A percentile compares a stretch with the other conserved stretches of the same genome.
Evolutionary conservation across 2,113 vertebrate species (phyloP).

Genomic region (Tetraodon nigroviridis): DNA sequence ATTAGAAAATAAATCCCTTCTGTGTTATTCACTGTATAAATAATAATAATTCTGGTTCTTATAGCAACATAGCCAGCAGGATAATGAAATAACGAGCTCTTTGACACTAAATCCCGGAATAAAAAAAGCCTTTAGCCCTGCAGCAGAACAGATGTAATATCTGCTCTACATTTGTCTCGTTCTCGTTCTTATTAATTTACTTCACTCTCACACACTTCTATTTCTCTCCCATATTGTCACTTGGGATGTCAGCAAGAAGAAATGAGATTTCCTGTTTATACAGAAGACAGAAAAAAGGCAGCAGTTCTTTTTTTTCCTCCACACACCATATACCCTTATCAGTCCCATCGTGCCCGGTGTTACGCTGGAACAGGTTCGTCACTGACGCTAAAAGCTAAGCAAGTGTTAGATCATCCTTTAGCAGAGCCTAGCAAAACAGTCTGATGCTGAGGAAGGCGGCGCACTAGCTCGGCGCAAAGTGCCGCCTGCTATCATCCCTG

Average conservation of each 20-base stretch:
- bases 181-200: slow-evolving; percentile 23
- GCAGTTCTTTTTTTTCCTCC: slow-evolving; percentile 5
- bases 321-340: slow-evolving; percentile 14
- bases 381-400: slow-evolving; percentile 23
- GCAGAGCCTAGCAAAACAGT: slow-evolving; percentile 55
- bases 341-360: slow-evolving; percentile 12
- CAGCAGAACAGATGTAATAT: slow-evolving; percentile 39
- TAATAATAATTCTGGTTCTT: too few relatives aligned
- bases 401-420: slow-evolving; percentile 36
- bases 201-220: slow-evolving; percentile 27
- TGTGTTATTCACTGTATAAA: too few relatives aligned
- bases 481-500: slow-evolving; percentile 23
- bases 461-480: slow-evolving; percentile 37
- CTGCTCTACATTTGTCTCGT: slow-evolving; percentile 38
- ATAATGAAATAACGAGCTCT: slow-evolving; percentile 19
- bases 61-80: background rate
- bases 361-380: background rate
- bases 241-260: slow-evolving; percentile 33
- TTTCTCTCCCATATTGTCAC: slow-evolving; percentile 18
- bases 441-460: slow-evolving; percentile 38
- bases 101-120: slow-evolving; percentile 22
- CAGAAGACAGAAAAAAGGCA: slow-evolving; percentile 30
- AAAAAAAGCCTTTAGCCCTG: slow-evolving; percentile 30
- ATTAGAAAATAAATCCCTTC: too few relatives aligned
- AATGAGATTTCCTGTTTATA: slow-evolving; percentile 48